Conservation (phyloP, 1,140 invertebrate genomes). For the Lanistes nyassanus region DNA sequence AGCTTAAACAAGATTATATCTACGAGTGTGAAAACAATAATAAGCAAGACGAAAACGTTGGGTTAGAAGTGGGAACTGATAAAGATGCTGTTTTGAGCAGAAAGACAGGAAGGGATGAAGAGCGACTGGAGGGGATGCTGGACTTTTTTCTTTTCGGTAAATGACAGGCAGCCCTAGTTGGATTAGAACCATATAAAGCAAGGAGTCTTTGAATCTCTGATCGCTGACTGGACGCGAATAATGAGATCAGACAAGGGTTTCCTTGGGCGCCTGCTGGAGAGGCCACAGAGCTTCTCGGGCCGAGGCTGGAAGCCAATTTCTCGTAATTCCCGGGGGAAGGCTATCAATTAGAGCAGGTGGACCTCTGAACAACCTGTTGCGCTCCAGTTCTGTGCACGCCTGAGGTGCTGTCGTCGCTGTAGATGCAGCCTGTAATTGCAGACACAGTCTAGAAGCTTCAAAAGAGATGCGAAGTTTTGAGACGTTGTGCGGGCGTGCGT, state of each 20-base stretch:
- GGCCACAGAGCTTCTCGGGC: not conserved
- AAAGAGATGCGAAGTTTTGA: not conserved
- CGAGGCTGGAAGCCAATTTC: constrained; percentile 6
- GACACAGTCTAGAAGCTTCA: not conserved
- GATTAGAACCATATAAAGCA: not conserved
- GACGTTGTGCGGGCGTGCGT: not conserved
- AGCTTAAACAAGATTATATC: too few relatives aligned
- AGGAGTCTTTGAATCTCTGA: too few relatives aligned
- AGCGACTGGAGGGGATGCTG: not conserved
- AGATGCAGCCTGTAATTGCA: not conserved
- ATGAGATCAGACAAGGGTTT: not conserved
- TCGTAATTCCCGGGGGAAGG: not conserved
- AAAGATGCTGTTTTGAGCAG: not conserved
- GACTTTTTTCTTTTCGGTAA: not conserved
- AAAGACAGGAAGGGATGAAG: not conserved
- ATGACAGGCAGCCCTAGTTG: not conserved
- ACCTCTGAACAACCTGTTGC: not conserved
- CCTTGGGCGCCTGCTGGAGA: not conserved
- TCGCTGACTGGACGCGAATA: not conserved
- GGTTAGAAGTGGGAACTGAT: not conserved
- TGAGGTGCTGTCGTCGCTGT: not conserved
- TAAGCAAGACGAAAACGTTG: too few relatives aligned
- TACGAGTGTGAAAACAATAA: too few relatives aligned
- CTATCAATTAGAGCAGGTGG: not conserved
- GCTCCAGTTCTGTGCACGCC: not conserved